Conservation (phyloP, 2,113 vertebrate species). For the Indri indri region DNA sequence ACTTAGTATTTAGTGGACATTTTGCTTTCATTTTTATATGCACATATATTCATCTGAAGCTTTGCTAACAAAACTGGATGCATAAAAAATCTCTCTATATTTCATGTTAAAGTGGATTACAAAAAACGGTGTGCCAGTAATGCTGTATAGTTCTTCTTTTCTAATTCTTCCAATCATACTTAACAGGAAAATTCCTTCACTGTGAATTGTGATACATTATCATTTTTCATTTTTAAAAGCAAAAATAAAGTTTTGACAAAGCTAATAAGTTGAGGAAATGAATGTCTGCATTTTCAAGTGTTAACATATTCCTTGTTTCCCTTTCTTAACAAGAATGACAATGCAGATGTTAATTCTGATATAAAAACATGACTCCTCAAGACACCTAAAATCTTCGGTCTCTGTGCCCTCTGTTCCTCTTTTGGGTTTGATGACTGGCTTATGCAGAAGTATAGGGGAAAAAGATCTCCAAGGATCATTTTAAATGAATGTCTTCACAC, state of each 20-base stretch:
- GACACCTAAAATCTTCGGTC: constrained; percentile 61
- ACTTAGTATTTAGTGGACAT: neutral
- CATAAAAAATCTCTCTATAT: neutral
- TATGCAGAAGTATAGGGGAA: constrained; percentile 7
- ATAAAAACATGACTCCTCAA: constrained; percentile 53
- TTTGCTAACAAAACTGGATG: neutral
- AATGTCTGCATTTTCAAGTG: constrained; percentile 3
- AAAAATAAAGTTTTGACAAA: constrained; percentile 53
- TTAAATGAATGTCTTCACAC: neutral
- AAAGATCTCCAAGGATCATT: constrained; percentile 27
- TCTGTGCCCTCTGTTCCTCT: neutral
- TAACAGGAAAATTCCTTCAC: neutral
- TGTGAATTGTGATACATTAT: neutral
- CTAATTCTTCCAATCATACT: neutral
- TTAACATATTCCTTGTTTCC: constrained; percentile 62
- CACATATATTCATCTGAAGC: neutral
- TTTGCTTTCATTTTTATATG: neutral
- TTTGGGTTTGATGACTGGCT: neutral
- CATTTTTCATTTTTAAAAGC: constrained; percentile 34
- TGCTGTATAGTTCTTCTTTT: neutral
- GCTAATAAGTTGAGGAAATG: constrained; percentile 19
- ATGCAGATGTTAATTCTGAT: constrained; percentile 69
- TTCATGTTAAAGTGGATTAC: neutral
- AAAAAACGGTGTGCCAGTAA: neutral
- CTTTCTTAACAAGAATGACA: constrained; percentile 37